Evolutionary conservation across 1,140 invertebrate species (phyloP), one percentile per base, ranked within the genome.

Genomic region (Conus ventricosus): DNA sequence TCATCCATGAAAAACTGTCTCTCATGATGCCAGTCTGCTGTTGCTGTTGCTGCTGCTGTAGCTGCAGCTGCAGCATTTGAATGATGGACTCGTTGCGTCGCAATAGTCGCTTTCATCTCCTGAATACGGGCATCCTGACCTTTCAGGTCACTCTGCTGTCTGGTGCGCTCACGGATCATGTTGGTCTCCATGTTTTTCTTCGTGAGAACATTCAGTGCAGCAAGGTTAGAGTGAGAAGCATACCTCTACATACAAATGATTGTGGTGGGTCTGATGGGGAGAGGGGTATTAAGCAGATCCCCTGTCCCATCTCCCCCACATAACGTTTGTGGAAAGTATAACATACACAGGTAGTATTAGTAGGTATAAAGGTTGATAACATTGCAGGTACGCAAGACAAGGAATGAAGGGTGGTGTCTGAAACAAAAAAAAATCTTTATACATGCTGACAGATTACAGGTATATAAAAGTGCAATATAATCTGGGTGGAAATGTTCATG

Each of bases 101-200:
- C 92, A 20, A 94, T 93, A 13, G 92, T 94, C 23, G 87, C 81
- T 84, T 94, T 93, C 88, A 95, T 82, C 55, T 94, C 93, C 81
- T 90, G 91, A 71, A 92, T 92, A 67, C 93, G 92, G 51, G 92
- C 91, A 23, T 92, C 92, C n/a, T 93, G 89, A 60, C 89, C 88
- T 7, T 85, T 91, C n/a, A 91, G 88, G 23, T 92, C 92, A 53
- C 91, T 89, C 39, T 92, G 90, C 39, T 92, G 90, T 84, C 93
- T 93, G 60, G 91, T 90, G 83, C 91, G 91, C 88, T 93, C 94
- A 67, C 89, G 87, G 10, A 90, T 81, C n/a, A 94, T 91, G 85
- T 93, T 93, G 57, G 71, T 89, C 88, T 94, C 92, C 51, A 94
- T 88, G 88, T 93, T 93, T 94, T 93, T 93, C 93, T 93, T 54